Evolutionary conservation across 2,888 invertebrate genomes (phyloP), one percentile per base, ranked within the genome.

Genomic region (Amblyjoppa fuscipennis): DNA sequence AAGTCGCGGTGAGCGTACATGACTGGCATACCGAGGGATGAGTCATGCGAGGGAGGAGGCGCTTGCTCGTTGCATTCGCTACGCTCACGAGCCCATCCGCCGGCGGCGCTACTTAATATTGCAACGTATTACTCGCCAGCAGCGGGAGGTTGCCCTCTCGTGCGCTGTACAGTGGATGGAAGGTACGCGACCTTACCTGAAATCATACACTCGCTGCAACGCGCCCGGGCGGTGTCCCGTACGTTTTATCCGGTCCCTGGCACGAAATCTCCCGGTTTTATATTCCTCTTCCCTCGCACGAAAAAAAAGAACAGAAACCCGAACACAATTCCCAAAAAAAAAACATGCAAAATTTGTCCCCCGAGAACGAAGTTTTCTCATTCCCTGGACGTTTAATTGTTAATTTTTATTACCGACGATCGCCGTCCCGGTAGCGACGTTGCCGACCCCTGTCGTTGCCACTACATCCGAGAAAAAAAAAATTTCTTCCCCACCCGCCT

Each of bases 31-130:
- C 89, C 83, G 76, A 78, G 81, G 68, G 78, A 79, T 77, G 79
- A 86, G 81, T 80, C 78, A 76, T 49, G 74, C 78, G 4, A 49
- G 61, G 64, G 81, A 53, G 7, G 64, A 31, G 64, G 11, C 64
- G 6, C 6, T 34, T 5, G 71, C 34, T 59, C 69, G 71, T 70
- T 80, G 81, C 86, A 83, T 83, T 81, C 61, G 64, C 66, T 82
- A 20, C 68, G 34, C 68, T 81, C 83, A 64, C 83, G 83, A 83
- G 86, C 83, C 84, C 83, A 81, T 78, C 81, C 77, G 82, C 87
- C 81, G 73, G 73, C 79, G 81, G 89, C 84, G 87, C 91, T 90
- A 89, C 88, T 92, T 91, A 92, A 92, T 92, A 92, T 92, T 92
- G 91, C 91, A 92, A 81, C 88, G 89, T 89, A 91, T 91, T 91